Conservation (phyloP, 2,113 vertebrate genomes). For the Andinoacara biseriatus region DNA sequence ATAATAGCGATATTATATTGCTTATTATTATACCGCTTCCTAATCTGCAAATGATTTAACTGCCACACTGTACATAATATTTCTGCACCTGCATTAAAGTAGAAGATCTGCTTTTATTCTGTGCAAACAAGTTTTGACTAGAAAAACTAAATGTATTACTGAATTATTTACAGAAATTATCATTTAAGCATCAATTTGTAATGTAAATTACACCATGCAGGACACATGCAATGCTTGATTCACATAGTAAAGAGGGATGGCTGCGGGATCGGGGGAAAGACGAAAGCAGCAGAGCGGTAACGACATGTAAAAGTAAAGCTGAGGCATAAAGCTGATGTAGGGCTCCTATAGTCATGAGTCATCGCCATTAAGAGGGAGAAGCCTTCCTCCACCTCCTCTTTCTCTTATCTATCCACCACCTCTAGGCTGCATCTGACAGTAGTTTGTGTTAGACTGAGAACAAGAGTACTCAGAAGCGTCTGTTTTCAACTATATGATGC, state of each 20-base stretch:
- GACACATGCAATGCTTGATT: not conserved
- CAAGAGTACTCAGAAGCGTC: not conserved
- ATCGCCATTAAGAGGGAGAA: constrained; percentile 36
- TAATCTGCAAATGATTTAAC: too few relatives aligned
- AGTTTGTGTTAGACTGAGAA: not conserved
- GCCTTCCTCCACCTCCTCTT: not conserved
- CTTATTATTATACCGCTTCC: not conserved
- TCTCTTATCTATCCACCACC: not conserved
- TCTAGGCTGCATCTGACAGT: not conserved
- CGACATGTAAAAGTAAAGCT: constrained; percentile 21
- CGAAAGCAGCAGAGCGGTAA: not conserved
- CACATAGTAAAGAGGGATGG: not conserved
- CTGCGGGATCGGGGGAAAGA: not conserved
- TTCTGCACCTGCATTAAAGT: not conserved
- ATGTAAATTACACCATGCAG: not conserved
- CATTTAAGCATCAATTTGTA: not conserved
- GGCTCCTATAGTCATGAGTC: constrained; percentile 54
- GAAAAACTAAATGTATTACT: not conserved
- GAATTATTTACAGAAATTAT: not conserved
- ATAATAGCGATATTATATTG: not conserved
- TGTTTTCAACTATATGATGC: not conserved
- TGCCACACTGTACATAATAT: not conserved
- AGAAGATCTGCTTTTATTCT: not conserved
- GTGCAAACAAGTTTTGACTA: not conserved
- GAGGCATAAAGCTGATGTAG: constrained; percentile 35